phyloP scores from a whole-genome alignment of 2,797 vertebrate species.

The Phoxinus dragarum region DNA sequence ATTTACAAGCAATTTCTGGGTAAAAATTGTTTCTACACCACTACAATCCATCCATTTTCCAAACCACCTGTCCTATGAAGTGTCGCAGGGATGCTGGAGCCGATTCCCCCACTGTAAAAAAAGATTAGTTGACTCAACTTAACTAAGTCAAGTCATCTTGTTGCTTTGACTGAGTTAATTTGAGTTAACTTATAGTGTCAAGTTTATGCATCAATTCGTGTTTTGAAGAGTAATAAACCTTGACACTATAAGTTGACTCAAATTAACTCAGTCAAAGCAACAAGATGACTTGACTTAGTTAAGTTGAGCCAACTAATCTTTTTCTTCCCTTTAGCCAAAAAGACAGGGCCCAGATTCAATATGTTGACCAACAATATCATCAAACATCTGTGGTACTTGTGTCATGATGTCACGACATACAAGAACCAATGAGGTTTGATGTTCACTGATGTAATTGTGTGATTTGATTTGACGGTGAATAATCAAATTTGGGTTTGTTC shows the following conservation, averaged over 20 bases:
- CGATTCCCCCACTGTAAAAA: not conserved
- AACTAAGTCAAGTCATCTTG: no score
- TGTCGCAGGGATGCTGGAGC: not conserved
- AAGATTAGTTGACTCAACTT: no score
- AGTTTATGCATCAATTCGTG: no score
- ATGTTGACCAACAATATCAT: not conserved
- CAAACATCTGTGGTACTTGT: not conserved
- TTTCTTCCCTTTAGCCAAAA: not conserved
- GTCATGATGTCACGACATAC: not conserved
- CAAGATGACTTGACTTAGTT: no score
- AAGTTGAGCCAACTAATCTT: no score
- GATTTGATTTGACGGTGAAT: not conserved
- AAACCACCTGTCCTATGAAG: not conserved
- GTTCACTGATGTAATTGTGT: not conserved
- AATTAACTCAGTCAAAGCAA: no score
- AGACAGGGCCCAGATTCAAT: not conserved
- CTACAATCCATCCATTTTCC: not conserved
- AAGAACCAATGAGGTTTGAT: not conserved
- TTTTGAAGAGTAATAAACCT: no score
- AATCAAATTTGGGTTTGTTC: not conserved
- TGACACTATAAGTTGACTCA: no score
- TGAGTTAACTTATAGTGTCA: no score
- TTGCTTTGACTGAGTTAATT: no score
- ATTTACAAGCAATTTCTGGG: not conserved
- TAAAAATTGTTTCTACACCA: not conserved